These are phyloP conservation scores for Pseudomyrmex concolor DNA, from an alignment of 1,140 invertebrate genomes.

Conservation along the genomic window DNA sequence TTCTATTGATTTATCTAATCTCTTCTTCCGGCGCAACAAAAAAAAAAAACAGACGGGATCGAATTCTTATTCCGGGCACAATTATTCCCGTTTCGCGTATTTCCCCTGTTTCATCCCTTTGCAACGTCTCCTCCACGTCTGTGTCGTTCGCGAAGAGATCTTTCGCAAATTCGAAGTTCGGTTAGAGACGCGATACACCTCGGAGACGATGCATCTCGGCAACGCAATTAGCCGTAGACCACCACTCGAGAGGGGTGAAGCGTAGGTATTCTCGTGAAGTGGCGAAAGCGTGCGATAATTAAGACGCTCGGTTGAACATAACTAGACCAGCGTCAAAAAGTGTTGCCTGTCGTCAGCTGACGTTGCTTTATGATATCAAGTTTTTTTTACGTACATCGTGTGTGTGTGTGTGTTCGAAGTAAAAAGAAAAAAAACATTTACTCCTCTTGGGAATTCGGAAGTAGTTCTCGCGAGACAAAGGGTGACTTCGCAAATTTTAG, in stretches of 20 bases:
- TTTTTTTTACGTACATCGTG: not conserved
- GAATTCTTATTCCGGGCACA: conserved; percentile 6
- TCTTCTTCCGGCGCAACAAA: conserved; percentile 57
- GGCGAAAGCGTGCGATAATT: conserved; percentile 63
- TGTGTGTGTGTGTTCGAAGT: not conserved
- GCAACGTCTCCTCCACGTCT: not conserved
- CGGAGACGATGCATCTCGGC: conserved; percentile 32
- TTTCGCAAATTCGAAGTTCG: conserved; percentile 31
- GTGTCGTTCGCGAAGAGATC: not conserved
- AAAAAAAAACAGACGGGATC: conserved; percentile 64
- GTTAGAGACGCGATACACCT: conserved; percentile 46
- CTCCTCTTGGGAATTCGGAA: too few relatives aligned
- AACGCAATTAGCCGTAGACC: conserved; percentile 67
- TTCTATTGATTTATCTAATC: conserved; percentile 45
- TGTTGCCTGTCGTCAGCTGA: not conserved
- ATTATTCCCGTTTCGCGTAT: not conserved
- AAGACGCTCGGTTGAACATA: conserved; percentile 62
- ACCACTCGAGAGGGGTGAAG: conserved; percentile 24
- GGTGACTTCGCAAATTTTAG: too few relatives aligned
- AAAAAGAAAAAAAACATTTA: not conserved
- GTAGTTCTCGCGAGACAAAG: too few relatives aligned
- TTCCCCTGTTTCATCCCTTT: not conserved
- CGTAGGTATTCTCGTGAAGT: conserved; percentile 50
- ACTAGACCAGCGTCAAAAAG: conserved; percentile 51
- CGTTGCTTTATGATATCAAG: not conserved